These are phyloP conservation scores for Pipra filicauda DNA, from an alignment of 2,113 vertebrate species.

Conservation along the genomic window DNA sequence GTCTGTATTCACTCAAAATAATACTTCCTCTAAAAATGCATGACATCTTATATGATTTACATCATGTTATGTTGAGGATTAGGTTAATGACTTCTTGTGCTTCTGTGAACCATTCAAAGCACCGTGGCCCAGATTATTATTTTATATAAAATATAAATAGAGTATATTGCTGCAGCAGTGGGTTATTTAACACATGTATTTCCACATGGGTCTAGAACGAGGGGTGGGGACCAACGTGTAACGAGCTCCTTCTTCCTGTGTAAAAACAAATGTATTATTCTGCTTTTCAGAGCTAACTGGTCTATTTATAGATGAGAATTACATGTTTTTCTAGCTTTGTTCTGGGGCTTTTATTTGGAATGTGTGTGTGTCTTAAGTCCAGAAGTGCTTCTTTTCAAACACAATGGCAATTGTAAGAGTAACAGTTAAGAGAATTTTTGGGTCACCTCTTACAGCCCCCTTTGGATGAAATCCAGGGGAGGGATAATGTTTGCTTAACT, in stretches of 20 bases:
- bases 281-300: not conserved
- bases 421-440: not conserved
- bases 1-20: slow-evolving; percentile 67
- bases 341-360: not conserved
- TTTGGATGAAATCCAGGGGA: not conserved
- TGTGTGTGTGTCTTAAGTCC: not conserved
- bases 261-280: not conserved
- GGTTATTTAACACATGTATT: slow-evolving; percentile 32
- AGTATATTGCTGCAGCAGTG: not conserved
- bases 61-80: slow-evolving; percentile 62
- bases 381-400: not conserved
- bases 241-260: not conserved
- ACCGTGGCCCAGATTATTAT: not conserved
- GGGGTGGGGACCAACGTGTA: not conserved
- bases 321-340: slow-evolving; percentile 1
- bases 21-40: slow-evolving; percentile 60
- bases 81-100: slow-evolving; percentile 66
- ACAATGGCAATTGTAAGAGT: not conserved
- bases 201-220: slow-evolving; percentile 18
- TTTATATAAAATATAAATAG: slow-evolving; percentile 47
- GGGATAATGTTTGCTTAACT: not conserved
- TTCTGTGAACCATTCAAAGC: slow-evolving; percentile 56
- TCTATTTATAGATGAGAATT: slow-evolving; percentile 8
- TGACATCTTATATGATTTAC: slow-evolving; percentile 67
- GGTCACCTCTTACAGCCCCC: not conserved